Base-by-base conservation (phyloP, 2,797 vertebrate genomes). In the Micropoecilia bifurca region DNA sequence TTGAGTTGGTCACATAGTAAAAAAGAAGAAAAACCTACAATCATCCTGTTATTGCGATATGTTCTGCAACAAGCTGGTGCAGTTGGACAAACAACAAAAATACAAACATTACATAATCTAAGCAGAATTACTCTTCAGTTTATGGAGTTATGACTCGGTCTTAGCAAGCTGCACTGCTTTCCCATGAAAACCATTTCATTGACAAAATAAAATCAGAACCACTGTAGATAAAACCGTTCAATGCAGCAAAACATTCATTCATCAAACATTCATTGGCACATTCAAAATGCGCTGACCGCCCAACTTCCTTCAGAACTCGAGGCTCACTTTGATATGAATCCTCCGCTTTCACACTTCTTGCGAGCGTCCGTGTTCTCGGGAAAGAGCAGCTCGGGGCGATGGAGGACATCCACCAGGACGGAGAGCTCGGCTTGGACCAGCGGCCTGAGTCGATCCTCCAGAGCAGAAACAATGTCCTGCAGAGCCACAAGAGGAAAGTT, bases 251-350 rank as follows among this genome's bases (percentile, higher is more conserved):
- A 30, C 13, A 4, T 33, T 33, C 33, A 33, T 33, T 33, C 33
- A 33, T 33, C 33, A 33, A 33, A 33, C 33, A 33, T 3, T 33
- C 33, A 33, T 33, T 4, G 5, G 36, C 4, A 4, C 36, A 39
- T 16, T 13, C 12, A 14, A 13, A 59, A 57, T 25, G 53, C 0
- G 48, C 20, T 22, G 6, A 20, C 10, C 20, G 14, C 2, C n/a
- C 41, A 22, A 43, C 16, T 53, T 12, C 53, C 3, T 57, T 80
- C 55, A n/a, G 33, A 71, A 45, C 39, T 48, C 28, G 14, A 61
- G 4, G 84, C 97, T 95, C 90, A 99, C 99, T 99, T 99, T 92
- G 98, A 99, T 90, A 99, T 99, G 90, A 99, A 99, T 36, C 98
- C 98, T 33, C 99, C 99, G 0, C 98, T 99, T 90, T 99, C 98